Base-by-base conservation (phyloP, 2,888 invertebrate species). In the Chrysina gloriosa region DNA sequence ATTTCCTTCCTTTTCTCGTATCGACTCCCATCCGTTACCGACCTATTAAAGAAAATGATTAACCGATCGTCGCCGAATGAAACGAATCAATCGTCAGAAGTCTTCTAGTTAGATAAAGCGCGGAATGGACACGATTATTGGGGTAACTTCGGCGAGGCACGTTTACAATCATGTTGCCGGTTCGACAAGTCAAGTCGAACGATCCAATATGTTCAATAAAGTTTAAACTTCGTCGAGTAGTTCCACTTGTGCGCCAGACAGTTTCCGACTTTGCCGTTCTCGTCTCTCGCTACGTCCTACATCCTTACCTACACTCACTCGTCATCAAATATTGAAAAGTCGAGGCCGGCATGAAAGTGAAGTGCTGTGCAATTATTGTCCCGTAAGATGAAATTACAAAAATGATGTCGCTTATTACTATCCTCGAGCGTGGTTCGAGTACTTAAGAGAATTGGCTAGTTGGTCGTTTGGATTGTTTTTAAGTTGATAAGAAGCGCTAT, bases 201-300 rank as follows among this genome's bases (percentile, higher is more conserved):
- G 71, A 67, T 71, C 68, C 71, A 69, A 72, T 72, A 72, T 72
- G 71, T 72, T 71, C 72, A 66, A 72, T 72, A 72, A 72, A 72
- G 72, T 72, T 72, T 72, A 69, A 70, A 67, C 48, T 71, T 66
- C 63, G 42, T 11, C n/a, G 47, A 56, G 72, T 34, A 68, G 39
- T 45, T 52, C 63, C 67, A 68, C 68, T 68, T 52, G 68, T 68
- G 68, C 39, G 34, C 54, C 34, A 52, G 63, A 63, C 68, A 68
- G 68, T 54, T 67, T 68, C 63, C 50, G 48, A 48, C 21, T 25
- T n/a, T n/a, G 19, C 56, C 34, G 56, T 14, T 16, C 16, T n/a
- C 47, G n/a, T 31, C 45, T 27, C 11, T 25, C 9, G 2, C 21
- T 31, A 2, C 27, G 2, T 16, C n/a, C 9, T 14, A 27, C 50